Conservation (phyloP, 2,888 invertebrate species). For the Coelinius sp. region DNA sequence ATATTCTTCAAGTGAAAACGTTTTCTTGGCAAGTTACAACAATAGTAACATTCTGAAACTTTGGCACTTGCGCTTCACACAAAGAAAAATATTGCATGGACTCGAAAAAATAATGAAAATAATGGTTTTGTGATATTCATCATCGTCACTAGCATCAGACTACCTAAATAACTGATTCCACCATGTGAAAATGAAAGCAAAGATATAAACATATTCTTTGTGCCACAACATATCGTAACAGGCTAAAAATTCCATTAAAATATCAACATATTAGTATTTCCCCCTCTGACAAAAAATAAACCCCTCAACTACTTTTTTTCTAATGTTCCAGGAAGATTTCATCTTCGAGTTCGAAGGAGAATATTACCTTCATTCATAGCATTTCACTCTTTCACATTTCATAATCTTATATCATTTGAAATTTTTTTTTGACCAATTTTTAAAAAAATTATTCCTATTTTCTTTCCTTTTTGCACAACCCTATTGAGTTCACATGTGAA, state of each 20-base stretch:
- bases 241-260: background rate
- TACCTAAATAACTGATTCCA: constrained; percentile 34
- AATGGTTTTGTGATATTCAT: constrained; percentile 12
- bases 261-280: constrained; percentile 3
- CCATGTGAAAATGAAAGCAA: constrained; percentile 24
- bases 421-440: background rate
- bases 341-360: background rate
- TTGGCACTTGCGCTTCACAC: background rate
- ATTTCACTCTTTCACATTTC: background rate
- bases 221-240: constrained; percentile 6
- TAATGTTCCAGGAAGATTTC: background rate
- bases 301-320: background rate
- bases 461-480: constrained; percentile 39
- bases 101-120: background rate
- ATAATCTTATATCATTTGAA: background rate
- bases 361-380: background rate
- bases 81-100: background rate
- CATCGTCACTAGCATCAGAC: constrained; percentile 44
- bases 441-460: background rate
- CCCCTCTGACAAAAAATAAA: constrained; percentile 32
- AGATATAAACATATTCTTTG: constrained; percentile 11
- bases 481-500: constrained; percentile 24
- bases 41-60: background rate
- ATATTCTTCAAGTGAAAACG: background rate
- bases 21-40: background rate